A percentile compares a stretch with the other conserved stretches of the same genome.
Evolutionary conservation across 2,797 vertebrate species (phyloP).

Genomic region (Anguilla obscura): DNA sequence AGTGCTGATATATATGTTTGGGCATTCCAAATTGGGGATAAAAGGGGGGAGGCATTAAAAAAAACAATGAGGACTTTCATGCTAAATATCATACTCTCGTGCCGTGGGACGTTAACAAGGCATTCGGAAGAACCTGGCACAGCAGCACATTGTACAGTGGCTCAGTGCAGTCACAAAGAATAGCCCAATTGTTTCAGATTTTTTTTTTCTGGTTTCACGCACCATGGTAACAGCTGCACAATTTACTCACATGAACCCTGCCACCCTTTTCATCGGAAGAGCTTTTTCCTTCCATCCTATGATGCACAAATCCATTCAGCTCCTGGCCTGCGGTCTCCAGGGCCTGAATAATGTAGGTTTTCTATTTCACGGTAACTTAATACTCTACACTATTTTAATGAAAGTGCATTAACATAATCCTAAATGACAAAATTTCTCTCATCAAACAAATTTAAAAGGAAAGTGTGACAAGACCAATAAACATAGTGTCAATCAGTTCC

Average conservation of each 20-base stretch:
- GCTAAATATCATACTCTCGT: not conserved
- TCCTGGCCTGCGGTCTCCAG: not conserved
- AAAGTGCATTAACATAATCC: too few relatives aligned
- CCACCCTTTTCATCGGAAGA: not conserved
- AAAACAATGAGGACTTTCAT: conserved; percentile 12
- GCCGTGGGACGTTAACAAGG: not conserved
- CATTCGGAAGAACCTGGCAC: not conserved
- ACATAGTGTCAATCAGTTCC: too few relatives aligned
- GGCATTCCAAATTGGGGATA: not conserved
- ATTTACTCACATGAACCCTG: not conserved
- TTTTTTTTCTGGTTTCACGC: not conserved
- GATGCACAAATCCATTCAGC: not conserved
- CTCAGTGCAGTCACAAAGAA: not conserved
- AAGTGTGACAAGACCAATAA: too few relatives aligned
- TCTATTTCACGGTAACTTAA: not conserved
- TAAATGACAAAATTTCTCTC: too few relatives aligned
- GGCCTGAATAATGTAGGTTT: not conserved
- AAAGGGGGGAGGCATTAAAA: not conserved
- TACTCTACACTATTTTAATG: not conserved
- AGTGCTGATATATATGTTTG: not conserved
- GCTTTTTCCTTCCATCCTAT: not conserved
- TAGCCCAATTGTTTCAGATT: not conserved
- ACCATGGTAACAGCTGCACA: not conserved
- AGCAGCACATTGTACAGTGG: not conserved
- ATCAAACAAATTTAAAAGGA: too few relatives aligned